These are phyloP conservation scores for Connochaetes taurinus DNA, from an alignment of 2,113 vertebrate genomes.

Conservation along the genomic window DNA sequence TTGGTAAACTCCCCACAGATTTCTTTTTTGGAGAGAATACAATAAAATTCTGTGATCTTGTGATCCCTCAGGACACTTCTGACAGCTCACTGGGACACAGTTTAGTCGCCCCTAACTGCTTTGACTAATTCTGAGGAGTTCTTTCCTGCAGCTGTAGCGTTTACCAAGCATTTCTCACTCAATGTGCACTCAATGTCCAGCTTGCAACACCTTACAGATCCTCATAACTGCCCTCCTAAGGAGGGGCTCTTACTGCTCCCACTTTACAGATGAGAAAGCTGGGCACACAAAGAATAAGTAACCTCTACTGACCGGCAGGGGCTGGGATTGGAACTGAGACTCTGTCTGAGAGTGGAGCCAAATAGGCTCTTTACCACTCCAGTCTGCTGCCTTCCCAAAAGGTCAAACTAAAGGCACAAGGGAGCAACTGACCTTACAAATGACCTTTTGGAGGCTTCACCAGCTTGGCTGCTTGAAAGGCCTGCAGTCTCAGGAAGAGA, in stretches of 20 bases:
- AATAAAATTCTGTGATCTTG: conserved; percentile 3
- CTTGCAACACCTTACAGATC: background rate
- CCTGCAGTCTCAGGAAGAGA: background rate
- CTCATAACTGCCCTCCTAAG: background rate
- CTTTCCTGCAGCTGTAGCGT: background rate
- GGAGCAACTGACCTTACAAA: background rate
- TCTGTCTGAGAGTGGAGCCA: background rate
- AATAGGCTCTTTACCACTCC: background rate
- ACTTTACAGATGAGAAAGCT: conserved; percentile 16
- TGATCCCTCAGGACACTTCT: conserved; percentile 10
- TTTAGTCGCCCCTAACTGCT: background rate
- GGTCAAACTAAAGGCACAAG: background rate
- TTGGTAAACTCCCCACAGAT: conserved; percentile 22
- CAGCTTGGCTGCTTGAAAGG: background rate
- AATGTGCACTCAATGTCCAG: background rate
- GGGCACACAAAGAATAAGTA: background rate
- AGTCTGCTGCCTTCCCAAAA: background rate
- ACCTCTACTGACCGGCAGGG: background rate
- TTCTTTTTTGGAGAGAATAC: conserved; percentile 49
- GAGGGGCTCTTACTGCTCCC: background rate
- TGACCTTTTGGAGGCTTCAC: background rate
- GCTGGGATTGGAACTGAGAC: background rate
- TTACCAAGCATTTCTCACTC: background rate
- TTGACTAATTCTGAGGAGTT: conserved; percentile 18
- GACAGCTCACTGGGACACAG: background rate